Evolutionary conservation across 35 echinoderm and acorn worm species (phyloP).

Genomic region (Anneissia japonica): DNA sequence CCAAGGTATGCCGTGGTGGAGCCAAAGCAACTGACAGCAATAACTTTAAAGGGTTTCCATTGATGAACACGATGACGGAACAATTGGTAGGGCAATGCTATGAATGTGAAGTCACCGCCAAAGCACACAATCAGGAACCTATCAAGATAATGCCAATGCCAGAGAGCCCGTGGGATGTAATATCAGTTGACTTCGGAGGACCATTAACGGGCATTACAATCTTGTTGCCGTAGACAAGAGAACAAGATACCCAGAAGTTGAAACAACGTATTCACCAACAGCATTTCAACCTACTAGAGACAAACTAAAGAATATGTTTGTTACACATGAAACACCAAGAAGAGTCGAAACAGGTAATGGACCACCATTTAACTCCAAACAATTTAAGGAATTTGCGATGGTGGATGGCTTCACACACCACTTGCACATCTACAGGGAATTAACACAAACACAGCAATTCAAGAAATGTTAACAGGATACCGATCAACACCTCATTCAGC

Average conservation of each 20-base stretch:
- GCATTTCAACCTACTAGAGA: conserved; percentile 27
- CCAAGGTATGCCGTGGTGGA: no score
- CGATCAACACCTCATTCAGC: conserved; percentile 51
- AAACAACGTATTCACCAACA: conserved; percentile 13
- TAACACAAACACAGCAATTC: conserved; percentile 9
- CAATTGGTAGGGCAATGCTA: conserved; percentile 47
- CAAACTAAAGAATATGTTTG: conserved; percentile 52
- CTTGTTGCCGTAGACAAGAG: conserved; percentile 50
- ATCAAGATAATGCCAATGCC: conserved; percentile 19
- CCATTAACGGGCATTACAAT: conserved; percentile 69
- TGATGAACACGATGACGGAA: conserved; percentile 37
- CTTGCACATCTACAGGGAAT: conserved; percentile 13
- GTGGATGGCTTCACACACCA: conserved; percentile 49
- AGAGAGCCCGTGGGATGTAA: conserved; percentile 40
- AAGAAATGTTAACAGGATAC: conserved; percentile 61
- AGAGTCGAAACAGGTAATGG: conserved; percentile 50
- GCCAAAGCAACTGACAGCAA: no score
- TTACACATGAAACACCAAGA: conserved; percentile 38
- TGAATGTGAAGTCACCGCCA: conserved; percentile 5
- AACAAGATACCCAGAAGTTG: conserved; percentile 43
- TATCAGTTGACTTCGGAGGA: conserved; percentile 57
- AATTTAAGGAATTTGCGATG: conserved; percentile 49
- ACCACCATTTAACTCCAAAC: conserved; percentile 53
- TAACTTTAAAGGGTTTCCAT: no score
- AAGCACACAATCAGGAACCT: background rate